Conservation (phyloP, 2,113 vertebrate genomes). For the Myanophis thanlyinensis region DNA sequence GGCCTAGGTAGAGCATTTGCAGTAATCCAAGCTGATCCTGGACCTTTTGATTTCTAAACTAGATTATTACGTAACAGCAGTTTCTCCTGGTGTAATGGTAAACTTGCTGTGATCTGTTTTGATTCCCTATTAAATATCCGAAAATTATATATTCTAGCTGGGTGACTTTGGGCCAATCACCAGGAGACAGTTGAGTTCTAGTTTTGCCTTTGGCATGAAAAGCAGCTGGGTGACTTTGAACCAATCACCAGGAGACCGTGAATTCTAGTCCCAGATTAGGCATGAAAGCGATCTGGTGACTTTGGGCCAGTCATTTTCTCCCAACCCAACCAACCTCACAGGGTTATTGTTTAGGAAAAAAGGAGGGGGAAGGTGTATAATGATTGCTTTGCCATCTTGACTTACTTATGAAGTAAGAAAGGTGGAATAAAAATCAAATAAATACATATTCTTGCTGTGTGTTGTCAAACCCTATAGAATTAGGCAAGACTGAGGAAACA, state of each 20-base stretch:
- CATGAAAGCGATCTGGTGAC: not conserved
- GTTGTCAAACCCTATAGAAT: not conserved
- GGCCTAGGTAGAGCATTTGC: not conserved
- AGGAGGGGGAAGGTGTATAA: not conserved
- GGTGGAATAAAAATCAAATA: not conserved
- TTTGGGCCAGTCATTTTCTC: not conserved
- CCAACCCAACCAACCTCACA: not conserved
- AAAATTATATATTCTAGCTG: not conserved
- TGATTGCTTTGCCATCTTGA: not conserved
- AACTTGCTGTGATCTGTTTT: not conserved
- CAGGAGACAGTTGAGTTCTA: not conserved
- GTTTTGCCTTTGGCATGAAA: no score
- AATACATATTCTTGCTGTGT: not conserved
- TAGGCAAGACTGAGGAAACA: not conserved
- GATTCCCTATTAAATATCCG: not conserved
- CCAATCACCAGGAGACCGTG: not conserved
- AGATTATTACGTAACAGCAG: not conserved
- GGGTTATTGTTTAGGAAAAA: not conserved
- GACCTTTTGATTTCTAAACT: not conserved
- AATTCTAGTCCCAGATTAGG: not conserved
- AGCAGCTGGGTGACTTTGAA: not conserved
- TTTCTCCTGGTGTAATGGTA: not conserved
- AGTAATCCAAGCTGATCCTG: not conserved
- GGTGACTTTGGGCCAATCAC: not conserved
- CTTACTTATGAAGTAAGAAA: not conserved